A percentile compares a stretch with the other conserved stretches of the same genome.
phyloP scores from a whole-genome alignment of 2,113 vertebrate genomes.

The Siphamia tubifer region DNA sequence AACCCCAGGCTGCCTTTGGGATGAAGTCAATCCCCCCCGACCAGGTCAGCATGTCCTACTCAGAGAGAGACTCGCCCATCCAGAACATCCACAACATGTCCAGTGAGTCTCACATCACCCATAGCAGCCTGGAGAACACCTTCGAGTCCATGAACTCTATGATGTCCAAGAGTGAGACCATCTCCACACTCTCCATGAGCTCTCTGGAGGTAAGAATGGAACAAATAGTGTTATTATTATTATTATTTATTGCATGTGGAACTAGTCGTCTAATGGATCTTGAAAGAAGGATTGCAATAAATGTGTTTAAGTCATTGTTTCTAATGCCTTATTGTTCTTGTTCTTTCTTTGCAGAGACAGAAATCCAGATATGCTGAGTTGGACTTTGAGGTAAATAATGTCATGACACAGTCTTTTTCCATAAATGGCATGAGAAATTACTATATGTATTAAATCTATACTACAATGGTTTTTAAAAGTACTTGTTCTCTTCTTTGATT shows the following conservation, averaged over 20 bases:
- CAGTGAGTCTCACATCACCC: conserved; percentile 88
- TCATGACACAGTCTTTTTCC: neutral
- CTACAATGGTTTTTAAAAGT: neutral
- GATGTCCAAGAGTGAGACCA: conserved; percentile 93
- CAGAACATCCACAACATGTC: conserved; percentile 87
- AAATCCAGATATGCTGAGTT: conserved; percentile 97
- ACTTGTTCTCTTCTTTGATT: neutral
- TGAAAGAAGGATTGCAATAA: too few species aligned
- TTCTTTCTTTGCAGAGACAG: conserved; percentile 83
- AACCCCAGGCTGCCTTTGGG: conserved; percentile 83
- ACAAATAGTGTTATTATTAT: neutral
- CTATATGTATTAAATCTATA: neutral
- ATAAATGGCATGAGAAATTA: neutral
- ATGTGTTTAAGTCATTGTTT: conserved; percentile 27
- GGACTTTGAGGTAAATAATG: conserved; percentile 93
- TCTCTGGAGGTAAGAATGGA: conserved; percentile 90
- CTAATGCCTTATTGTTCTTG: conserved; percentile 10
- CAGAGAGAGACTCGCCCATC: conserved; percentile 83
- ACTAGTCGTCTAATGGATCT: neutral
- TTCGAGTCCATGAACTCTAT: conserved; percentile 90
- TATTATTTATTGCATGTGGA: neutral
- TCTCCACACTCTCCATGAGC: conserved; percentile 95
- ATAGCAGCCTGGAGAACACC: conserved; percentile 89
- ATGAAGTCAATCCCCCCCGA: conserved; percentile 86
- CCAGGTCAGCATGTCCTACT: conserved; percentile 83